These are phyloP conservation scores for Ammospiza caudacuta DNA, from an alignment of 2,113 vertebrate species.

Conservation along the genomic window DNA sequence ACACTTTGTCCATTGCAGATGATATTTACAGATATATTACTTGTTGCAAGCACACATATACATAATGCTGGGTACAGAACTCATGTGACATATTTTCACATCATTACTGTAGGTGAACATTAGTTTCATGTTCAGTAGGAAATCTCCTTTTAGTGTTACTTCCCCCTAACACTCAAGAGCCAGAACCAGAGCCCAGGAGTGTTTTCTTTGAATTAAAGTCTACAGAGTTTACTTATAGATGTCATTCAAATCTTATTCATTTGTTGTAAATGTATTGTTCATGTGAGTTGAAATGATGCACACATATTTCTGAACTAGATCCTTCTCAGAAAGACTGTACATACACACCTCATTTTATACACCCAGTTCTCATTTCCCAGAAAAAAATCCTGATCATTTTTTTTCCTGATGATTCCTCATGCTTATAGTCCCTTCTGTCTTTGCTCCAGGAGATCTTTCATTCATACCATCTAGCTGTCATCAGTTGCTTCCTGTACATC, in stretches of 20 bases:
- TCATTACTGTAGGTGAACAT: background rate
- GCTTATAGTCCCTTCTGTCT: background rate
- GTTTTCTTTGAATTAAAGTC: background rate
- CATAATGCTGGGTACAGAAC: background rate
- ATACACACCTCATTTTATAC: rapidly evolving
- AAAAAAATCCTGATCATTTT: background rate
- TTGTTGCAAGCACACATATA: background rate
- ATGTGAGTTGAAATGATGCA: background rate
- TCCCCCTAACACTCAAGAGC: background rate
- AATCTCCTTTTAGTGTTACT: background rate
- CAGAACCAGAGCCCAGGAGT: background rate
- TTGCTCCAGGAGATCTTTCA: background rate
- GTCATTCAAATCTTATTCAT: background rate
- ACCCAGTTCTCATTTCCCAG: background rate
- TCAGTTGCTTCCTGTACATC: background rate
- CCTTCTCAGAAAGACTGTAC: background rate
- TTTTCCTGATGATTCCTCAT: background rate
- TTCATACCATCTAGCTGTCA: background rate
- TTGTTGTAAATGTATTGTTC: background rate
- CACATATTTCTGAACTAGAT: background rate
- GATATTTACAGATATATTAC: background rate
- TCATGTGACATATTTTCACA: background rate
- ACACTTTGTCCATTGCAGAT: background rate
- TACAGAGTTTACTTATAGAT: background rate
- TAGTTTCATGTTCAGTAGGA: background rate